These are phyloP conservation scores for Nebria ingens DNA, from an alignment of 1,140 invertebrate genomes.

Conservation along the genomic window DNA sequence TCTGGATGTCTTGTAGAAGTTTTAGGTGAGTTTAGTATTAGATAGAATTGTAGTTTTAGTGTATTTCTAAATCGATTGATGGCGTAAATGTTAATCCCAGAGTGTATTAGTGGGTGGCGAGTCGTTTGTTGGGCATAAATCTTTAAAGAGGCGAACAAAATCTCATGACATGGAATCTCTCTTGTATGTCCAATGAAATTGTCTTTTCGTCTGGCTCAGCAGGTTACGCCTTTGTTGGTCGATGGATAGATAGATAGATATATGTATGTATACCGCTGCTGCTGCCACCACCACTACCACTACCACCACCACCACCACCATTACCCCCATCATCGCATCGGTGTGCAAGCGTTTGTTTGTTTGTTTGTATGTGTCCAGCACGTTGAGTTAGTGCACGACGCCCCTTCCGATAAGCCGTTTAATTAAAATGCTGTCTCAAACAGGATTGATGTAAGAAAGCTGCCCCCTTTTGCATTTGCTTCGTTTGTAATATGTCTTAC, in stretches of 20 bases:
- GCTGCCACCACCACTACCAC: neutral
- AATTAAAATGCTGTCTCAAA: slow-evolving; percentile 10
- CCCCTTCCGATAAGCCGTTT: slow-evolving; percentile 4
- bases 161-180: neutral
- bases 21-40: too few relatives aligned
- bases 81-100: too few relatives aligned
- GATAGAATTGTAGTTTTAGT: too few relatives aligned
- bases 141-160: neutral
- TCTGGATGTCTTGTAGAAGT: too few relatives aligned
- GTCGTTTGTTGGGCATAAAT: neutral
- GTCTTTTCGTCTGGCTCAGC: slow-evolving; percentile 3
- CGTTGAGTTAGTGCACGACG: neutral
- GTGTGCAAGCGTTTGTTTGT: neutral
- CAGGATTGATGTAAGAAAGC: slow-evolving; percentile 8
- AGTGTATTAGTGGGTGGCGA: too few relatives aligned
- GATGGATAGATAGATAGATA: neutral
- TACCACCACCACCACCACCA: neutral
- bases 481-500: too few relatives aligned
- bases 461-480: neutral
- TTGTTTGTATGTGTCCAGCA: neutral
- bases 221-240: slow-evolving; percentile 1
- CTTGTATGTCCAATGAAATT: neutral
- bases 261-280: neutral
- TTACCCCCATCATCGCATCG: neutral
- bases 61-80: too few relatives aligned